Evolutionary conservation across 2,888 invertebrate species (phyloP).

Genomic region (Thymelicus acteon): DNA sequence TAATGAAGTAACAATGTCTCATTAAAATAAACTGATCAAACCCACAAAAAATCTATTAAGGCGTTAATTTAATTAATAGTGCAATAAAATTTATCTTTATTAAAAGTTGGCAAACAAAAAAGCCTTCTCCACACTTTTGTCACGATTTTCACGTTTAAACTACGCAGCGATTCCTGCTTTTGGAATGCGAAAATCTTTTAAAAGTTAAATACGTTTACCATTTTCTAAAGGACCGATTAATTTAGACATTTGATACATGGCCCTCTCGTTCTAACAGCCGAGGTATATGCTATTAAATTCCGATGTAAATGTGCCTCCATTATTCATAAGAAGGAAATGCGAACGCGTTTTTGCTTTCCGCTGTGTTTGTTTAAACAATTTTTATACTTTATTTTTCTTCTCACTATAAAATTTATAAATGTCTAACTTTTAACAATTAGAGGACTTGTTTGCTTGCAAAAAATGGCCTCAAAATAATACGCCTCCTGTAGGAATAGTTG

Average conservation of each 20-base stretch:
- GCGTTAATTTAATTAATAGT: neutral
- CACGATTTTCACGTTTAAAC: slow-evolving; percentile 10
- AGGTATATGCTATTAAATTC: slow-evolving; percentile 38
- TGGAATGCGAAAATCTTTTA: slow-evolving; percentile 36
- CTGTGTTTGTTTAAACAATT: slow-evolving; percentile 7
- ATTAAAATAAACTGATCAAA: too few species aligned
- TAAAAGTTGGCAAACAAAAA: neutral
- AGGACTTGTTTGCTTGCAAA: too few species aligned
- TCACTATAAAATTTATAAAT: neutral
- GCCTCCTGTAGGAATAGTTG: too few species aligned
- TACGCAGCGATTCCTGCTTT: slow-evolving; percentile 37
- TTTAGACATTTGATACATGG: slow-evolving; percentile 43
- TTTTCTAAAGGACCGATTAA: slow-evolving; percentile 40
- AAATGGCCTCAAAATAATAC: too few species aligned
- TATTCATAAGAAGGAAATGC: slow-evolving; percentile 29
- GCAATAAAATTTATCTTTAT: too few species aligned
- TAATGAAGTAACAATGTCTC: too few species aligned
- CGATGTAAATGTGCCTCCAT: slow-evolving; percentile 36
- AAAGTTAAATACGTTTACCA: slow-evolving; percentile 37
- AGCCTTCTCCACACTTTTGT: slow-evolving; percentile 31
- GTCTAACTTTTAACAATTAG: too few species aligned
- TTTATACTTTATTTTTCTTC: neutral
- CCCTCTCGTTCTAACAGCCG: slow-evolving; percentile 35
- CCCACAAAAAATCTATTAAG: neutral
- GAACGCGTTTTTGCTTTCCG: slow-evolving; percentile 19